Evolutionary conservation across 1,140 invertebrate species (phyloP).

Genomic region (Musca vetustissima): DNA sequence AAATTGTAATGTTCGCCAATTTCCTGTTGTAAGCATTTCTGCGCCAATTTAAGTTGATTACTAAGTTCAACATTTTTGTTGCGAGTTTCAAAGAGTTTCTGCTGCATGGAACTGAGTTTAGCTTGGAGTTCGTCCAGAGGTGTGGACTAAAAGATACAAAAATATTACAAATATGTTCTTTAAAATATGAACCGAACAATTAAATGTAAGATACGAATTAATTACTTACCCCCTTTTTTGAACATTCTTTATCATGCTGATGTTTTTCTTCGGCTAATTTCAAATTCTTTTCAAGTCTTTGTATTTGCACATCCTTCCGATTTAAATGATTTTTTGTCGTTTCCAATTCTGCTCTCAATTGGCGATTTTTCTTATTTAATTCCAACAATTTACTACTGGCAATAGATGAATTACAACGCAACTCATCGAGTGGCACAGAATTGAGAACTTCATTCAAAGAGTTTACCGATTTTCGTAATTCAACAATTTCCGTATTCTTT

Average conservation of each 20-base stretch:
- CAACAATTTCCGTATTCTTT: conserved; percentile 59
- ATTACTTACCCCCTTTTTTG: not conserved
- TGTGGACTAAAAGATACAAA: not conserved
- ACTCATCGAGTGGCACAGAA: conserved; percentile 58
- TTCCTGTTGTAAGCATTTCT: conserved; percentile 67
- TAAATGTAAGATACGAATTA: not conserved
- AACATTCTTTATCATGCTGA: conserved; percentile 27
- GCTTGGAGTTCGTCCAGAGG: conserved; percentile 61
- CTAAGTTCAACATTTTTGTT: conserved; percentile 67
- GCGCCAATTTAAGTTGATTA: conserved; percentile 65
- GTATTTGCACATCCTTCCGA: conserved; percentile 53
- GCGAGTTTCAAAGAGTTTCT: conserved; percentile 67
- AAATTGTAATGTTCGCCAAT: conserved; percentile 63
- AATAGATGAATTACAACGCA: conserved; percentile 58
- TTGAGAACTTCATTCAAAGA: conserved; percentile 58
- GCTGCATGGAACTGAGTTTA: conserved; percentile 62
- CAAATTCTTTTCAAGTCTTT: conserved; percentile 56
- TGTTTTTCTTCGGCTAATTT: conserved; percentile 40
- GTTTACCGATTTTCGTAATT: conserved; percentile 57
- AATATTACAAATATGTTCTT: not conserved
- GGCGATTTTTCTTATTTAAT: conserved; percentile 61
- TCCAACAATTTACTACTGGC: conserved; percentile 61
- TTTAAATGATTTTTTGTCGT: conserved; percentile 50
- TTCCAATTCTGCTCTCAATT: conserved; percentile 60
- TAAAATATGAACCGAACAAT: not conserved